Percentiles rank a stretch among this genome's conserved stretches.
These are phyloP conservation scores for Drosophila helvetica DNA, from an alignment of 2,888 invertebrate species.

Conservation along the genomic window DNA sequence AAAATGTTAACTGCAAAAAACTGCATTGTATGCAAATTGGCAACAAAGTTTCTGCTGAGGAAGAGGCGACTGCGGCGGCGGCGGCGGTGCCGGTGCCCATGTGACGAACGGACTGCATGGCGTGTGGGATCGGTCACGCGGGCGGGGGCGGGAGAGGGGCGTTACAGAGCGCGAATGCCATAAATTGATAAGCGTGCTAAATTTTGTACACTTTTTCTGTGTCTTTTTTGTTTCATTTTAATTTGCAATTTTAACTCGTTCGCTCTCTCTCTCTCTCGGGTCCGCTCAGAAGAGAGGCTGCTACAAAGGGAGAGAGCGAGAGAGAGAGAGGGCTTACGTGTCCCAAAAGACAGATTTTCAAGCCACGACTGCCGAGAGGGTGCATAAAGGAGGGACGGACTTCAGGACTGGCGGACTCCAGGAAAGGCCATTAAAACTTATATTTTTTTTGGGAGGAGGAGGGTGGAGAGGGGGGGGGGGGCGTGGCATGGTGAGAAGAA, in stretches of 20 bases:
- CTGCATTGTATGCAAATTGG: conserved; percentile 74
- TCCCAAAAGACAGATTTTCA: conserved; percentile 24
- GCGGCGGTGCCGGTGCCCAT: background rate
- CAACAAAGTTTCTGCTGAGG: conserved; percentile 54
- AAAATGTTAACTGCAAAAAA: conserved; percentile 26
- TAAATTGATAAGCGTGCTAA: conserved; percentile 68
- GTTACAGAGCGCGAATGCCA: conserved; percentile 1
- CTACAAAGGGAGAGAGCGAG: background rate
- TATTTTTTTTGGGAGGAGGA: conserved; percentile 1
- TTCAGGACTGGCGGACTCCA: background rate
- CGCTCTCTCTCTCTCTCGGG: background rate
- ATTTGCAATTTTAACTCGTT: conserved; percentile 11
- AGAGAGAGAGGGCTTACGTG: conserved; percentile 40
- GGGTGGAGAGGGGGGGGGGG: conserved; percentile 1
- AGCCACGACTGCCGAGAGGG: background rate
- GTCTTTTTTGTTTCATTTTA: conserved; percentile 21
- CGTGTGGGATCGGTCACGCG: background rate
- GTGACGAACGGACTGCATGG: background rate
- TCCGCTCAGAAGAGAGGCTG: background rate
- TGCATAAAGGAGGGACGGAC: no score
- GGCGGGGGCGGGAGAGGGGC: background rate
- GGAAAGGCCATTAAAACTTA: conserved; percentile 62
- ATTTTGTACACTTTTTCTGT: conserved; percentile 31
- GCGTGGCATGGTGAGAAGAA: conserved; percentile 6
- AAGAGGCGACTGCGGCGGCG: background rate